Conservation (phyloP, 2,113 vertebrate species). For the Heterocephalus glaber region DNA sequence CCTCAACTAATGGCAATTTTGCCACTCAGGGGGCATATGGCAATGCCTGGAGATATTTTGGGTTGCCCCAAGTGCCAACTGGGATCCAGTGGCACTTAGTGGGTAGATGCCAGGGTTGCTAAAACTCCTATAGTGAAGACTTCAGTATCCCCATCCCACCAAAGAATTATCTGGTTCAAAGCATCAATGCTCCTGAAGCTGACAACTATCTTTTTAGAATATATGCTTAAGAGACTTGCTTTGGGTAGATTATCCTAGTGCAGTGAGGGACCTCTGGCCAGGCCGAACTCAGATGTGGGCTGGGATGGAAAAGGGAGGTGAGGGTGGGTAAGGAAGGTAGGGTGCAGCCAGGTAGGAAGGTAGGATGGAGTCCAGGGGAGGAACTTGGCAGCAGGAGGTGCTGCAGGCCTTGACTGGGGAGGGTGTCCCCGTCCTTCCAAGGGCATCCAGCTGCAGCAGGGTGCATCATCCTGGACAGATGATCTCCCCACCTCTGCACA, state of each 20-base stretch:
- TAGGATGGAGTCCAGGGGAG: not conserved
- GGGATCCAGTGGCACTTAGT: not conserved
- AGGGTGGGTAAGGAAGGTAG: not conserved
- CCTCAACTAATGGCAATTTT: not conserved
- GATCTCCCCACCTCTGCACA: not conserved
- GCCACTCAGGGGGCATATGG: not conserved
- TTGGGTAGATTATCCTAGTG: not conserved
- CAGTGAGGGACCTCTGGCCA: not conserved
- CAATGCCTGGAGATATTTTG: not conserved
- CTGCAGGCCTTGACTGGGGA: not conserved
- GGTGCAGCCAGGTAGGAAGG: not conserved
- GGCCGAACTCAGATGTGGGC: not conserved
- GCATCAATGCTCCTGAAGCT: not conserved
- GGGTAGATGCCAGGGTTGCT: not conserved
- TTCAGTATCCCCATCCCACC: not conserved
- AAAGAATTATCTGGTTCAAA: not conserved
- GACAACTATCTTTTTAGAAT: not conserved
- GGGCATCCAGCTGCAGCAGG: no score
- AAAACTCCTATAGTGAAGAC: not conserved
- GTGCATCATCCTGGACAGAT: not conserved
- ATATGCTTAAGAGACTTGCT: not conserved
- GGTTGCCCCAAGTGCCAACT: not conserved
- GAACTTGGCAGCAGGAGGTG: not conserved
- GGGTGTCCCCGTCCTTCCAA: not conserved
- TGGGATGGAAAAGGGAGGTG: not conserved